Conservation (phyloP, 2,888 invertebrate genomes). For the Auanema sp. region DNA sequence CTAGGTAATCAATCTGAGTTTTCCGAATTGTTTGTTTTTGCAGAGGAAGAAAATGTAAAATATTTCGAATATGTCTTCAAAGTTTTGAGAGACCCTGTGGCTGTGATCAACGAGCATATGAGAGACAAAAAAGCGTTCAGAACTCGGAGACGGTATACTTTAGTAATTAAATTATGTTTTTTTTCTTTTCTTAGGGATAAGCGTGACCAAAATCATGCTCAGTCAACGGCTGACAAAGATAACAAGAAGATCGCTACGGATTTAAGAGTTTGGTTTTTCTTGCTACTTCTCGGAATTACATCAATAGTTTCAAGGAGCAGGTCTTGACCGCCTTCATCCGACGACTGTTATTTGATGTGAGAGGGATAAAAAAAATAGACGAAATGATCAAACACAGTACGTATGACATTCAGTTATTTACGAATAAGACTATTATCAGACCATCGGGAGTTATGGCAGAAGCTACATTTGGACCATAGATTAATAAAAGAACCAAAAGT, state of each 20-base stretch:
- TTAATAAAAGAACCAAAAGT: neutral
- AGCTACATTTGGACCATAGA: conserved; percentile 2
- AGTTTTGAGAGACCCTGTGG: neutral
- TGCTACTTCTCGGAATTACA: too few species aligned
- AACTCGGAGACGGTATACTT: neutral
- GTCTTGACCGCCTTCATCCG: neutral
- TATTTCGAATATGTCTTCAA: conserved; percentile 4
- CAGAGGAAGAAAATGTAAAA: conserved; percentile 1
- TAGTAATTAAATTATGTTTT: neutral
- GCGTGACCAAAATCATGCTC: neutral
- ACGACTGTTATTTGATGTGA: conserved; percentile 5
- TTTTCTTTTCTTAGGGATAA: conserved; percentile 1
- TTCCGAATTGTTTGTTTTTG: too few species aligned
- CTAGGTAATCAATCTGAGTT: too few species aligned
- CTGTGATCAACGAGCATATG: neutral
- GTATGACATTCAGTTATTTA: neutral
- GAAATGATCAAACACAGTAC: conserved; percentile 2
- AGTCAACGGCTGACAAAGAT: too few species aligned
- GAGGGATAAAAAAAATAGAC: conserved; percentile 1
- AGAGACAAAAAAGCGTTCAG: neutral
- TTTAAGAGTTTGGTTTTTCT: too few species aligned
- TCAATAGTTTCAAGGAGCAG: neutral
- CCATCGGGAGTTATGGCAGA: neutral
- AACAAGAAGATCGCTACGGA: too few species aligned
- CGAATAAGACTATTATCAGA: neutral